Percentiles rank a stretch among this genome's conserved stretches.
Evolutionary conservation across 1,140 invertebrate genomes (phyloP).

Genomic region (Glomeris maerens): DNA sequence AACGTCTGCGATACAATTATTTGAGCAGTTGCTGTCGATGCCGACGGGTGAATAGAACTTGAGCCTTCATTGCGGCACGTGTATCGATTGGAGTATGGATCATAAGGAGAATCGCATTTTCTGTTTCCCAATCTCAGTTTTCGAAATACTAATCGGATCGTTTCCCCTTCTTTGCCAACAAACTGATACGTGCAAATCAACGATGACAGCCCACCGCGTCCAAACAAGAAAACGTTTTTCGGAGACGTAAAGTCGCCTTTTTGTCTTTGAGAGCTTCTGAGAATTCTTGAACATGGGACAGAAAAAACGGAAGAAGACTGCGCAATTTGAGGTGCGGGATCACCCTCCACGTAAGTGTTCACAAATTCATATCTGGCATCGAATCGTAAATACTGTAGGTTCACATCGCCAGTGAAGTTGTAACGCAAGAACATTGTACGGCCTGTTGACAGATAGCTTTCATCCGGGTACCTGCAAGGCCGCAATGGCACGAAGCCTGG

Average conservation of each 20-base stretch:
- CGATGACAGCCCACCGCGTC: conserved; percentile 52
- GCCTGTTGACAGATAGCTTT: conserved; percentile 60
- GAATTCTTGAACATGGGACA: conserved; percentile 39
- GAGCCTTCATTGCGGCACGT: conserved; percentile 34
- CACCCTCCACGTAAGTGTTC: conserved; percentile 57
- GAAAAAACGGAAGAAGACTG: too few relatives aligned
- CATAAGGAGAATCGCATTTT: conserved; percentile 49
- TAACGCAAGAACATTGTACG: conserved; percentile 36
- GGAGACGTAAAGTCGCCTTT: conserved; percentile 50
- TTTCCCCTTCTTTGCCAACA: conserved; percentile 48
- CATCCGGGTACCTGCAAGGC: conserved; percentile 49
- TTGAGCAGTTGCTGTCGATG: conserved; percentile 1
- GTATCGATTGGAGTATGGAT: conserved; percentile 54
- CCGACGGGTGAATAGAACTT: too few relatives aligned
- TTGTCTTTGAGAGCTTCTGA: conserved; percentile 31
- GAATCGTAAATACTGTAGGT: conserved; percentile 36
- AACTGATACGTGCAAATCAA: conserved; percentile 59
- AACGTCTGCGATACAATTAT: not conserved
- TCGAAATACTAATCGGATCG: conserved; percentile 48
- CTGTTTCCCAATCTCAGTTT: conserved; percentile 54
- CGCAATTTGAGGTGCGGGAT: too few relatives aligned
- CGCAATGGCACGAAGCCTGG: conserved; percentile 56
- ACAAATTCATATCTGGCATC: conserved; percentile 66
- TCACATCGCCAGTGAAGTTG: not conserved
- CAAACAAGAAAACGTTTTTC: conserved; percentile 59